Evolutionary conservation across 2,797 vertebrate genomes (phyloP).

Genomic region (Apogon talboti): DNA sequence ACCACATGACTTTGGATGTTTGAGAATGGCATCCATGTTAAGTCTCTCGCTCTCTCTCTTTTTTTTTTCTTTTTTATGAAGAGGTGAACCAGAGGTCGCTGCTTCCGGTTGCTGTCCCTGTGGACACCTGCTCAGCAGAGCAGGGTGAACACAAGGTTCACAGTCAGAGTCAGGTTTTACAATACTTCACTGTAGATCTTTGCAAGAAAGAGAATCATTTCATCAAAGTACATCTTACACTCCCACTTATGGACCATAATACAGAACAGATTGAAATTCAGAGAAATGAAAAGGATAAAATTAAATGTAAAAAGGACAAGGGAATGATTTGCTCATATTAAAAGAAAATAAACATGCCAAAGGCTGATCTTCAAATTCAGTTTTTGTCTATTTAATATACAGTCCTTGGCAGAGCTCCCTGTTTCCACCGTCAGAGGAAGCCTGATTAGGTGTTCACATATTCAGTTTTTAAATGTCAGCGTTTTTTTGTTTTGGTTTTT

Average conservation of each 20-base stretch:
- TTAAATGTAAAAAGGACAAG: slow-evolving; percentile 10
- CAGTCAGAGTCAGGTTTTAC: slow-evolving; percentile 16
- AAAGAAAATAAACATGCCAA: slow-evolving; percentile 44
- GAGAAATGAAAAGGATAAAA: slow-evolving; percentile 24
- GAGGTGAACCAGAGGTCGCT: slow-evolving; percentile 62
- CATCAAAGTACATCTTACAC: neutral
- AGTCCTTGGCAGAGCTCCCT: slow-evolving; percentile 6
- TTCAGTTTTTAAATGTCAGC: slow-evolving; percentile 46
- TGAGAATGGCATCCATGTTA: slow-evolving; percentile 51
- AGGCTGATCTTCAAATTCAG: slow-evolving; percentile 44
- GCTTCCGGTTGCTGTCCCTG: slow-evolving; percentile 34
- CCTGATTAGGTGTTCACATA: slow-evolving; percentile 48
- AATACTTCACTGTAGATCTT: neutral
- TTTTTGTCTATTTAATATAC: slow-evolving; percentile 37
- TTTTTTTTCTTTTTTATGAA: slow-evolving; percentile 23
- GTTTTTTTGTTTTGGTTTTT: slow-evolving; percentile 42
- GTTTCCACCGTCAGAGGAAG: slow-evolving; percentile 40
- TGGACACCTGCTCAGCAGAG: slow-evolving; percentile 53
- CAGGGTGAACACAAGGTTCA: neutral
- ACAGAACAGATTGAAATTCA: neutral
- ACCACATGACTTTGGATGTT: slow-evolving; percentile 65
- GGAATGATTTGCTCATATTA: slow-evolving; percentile 39
- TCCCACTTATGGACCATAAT: slow-evolving; percentile 5
- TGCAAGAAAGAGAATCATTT: slow-evolving; percentile 2
- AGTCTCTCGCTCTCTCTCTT: slow-evolving; percentile 6